phyloP scores from a whole-genome alignment of 2,113 vertebrate species.

The Tragelaphus imberbis region DNA sequence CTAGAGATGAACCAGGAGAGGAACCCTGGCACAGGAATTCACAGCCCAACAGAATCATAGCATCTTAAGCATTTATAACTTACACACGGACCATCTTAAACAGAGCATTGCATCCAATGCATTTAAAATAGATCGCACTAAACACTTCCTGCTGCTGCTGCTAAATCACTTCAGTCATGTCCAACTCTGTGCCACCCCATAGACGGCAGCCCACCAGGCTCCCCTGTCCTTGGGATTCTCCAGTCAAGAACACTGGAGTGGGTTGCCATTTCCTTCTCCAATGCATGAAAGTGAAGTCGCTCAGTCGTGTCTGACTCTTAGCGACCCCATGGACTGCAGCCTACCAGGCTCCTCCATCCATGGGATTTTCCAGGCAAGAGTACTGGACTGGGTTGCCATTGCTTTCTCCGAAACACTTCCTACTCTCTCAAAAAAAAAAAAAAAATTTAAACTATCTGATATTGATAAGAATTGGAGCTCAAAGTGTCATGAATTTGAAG shows the following conservation, averaged over 20 bases:
- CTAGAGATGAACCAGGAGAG: not conserved
- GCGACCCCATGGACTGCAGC: not conserved
- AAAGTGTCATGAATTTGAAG: not conserved
- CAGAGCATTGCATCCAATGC: not conserved
- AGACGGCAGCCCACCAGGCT: not conserved
- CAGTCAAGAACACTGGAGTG: not conserved
- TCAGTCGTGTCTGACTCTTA: rapidly evolving
- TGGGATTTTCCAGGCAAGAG: not conserved
- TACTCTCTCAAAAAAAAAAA: not conserved
- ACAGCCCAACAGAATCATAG: too few species aligned
- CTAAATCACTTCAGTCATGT: not conserved
- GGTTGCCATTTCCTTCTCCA: not conserved
- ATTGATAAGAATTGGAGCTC: not conserved
- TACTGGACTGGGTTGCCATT: not conserved
- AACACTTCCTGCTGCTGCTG: not conserved
- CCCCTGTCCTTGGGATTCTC: not conserved
- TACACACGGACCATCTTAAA: not conserved
- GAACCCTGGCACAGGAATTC: not conserved
- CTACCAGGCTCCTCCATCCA: not conserved
- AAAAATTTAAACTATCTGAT: not conserved
- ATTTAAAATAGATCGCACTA: not conserved
- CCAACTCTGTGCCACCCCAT: not conserved
- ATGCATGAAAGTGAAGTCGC: not conserved
- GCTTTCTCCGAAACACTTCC: not conserved
- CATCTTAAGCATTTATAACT: not conserved